Percentiles rank a stretch among this genome's conserved stretches.
phyloP scores from a whole-genome alignment of 1,140 invertebrate species.

The Oedothorax gibbosus region DNA sequence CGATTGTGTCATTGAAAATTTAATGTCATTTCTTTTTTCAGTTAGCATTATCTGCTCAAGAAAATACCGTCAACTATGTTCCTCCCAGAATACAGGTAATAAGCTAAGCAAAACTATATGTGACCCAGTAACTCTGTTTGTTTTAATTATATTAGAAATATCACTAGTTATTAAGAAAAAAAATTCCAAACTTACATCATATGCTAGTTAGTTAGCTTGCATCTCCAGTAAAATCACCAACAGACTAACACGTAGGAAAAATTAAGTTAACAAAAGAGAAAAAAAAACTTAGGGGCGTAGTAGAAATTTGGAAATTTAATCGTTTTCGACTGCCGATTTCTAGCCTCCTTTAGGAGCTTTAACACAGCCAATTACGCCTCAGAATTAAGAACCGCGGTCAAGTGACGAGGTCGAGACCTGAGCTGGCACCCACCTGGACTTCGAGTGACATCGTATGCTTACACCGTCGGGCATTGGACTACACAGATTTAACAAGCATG shows the following conservation, averaged over 20 bases:
- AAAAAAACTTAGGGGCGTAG: neutral
- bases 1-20: neutral
- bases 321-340: no score
- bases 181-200: no score
- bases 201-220: no score
- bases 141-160: neutral
- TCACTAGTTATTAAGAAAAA: neutral
- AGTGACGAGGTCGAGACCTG: no score
- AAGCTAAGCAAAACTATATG: neutral
- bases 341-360: no score
- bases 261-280: neutral
- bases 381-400: no score
- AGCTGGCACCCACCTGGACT: no score
- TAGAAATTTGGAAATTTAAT: neutral
- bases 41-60: conserved; percentile 21
- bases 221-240: neutral
- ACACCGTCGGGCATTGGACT: no score
- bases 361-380: no score
- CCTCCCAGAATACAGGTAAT: conserved; percentile 45
- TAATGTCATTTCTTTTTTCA: conserved; percentile 13
- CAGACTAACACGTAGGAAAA: neutral
- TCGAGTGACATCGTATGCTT: no score
- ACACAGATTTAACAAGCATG: no score
- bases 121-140: no score
- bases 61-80: conserved; percentile 37